Percentiles rank a stretch among this genome's conserved stretches.
These are phyloP conservation scores for Dusona sp. DNA, from an alignment of 2,888 invertebrate genomes.

Conservation along the genomic window DNA sequence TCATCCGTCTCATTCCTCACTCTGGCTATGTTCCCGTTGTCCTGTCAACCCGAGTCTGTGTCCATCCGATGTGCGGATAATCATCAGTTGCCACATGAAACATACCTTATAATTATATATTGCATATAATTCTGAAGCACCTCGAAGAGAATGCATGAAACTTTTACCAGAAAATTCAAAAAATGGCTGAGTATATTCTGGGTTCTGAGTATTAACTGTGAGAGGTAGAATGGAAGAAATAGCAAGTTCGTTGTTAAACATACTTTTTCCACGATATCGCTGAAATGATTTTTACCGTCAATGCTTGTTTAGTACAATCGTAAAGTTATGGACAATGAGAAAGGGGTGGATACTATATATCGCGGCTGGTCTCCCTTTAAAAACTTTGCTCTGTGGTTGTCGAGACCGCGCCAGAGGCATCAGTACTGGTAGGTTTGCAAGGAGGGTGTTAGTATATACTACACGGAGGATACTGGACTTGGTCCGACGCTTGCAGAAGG, in stretches of 20 bases:
- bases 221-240: neutral
- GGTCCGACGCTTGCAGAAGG: constrained; percentile 68
- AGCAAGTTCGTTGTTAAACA: neutral
- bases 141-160: neutral
- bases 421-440: constrained; percentile 58
- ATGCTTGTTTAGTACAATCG: constrained; percentile 34
- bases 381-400: constrained; percentile 82
- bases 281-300: constrained; percentile 16
- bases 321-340: constrained; percentile 49
- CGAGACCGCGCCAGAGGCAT: constrained; percentile 68
- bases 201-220: neutral
- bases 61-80: constrained; percentile 40
- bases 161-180: neutral
- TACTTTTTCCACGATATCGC: neutral
- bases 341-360: constrained; percentile 78
- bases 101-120: constrained; percentile 7
- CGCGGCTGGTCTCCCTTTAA: constrained; percentile 82
- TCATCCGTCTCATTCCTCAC: constrained; percentile 67
- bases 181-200: neutral
- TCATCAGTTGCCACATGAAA: constrained; percentile 43
- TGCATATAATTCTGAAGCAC: neutral
- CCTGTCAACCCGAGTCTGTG: constrained; percentile 50
- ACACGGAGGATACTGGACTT: constrained; percentile 69
- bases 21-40: constrained; percentile 59
- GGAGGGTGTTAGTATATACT: constrained; percentile 56